Percentiles rank a stretch among this genome's conserved stretches.
Conservation (phyloP, 2,113 vertebrate species). For the Nerophis lumbriciformis region DNA sequence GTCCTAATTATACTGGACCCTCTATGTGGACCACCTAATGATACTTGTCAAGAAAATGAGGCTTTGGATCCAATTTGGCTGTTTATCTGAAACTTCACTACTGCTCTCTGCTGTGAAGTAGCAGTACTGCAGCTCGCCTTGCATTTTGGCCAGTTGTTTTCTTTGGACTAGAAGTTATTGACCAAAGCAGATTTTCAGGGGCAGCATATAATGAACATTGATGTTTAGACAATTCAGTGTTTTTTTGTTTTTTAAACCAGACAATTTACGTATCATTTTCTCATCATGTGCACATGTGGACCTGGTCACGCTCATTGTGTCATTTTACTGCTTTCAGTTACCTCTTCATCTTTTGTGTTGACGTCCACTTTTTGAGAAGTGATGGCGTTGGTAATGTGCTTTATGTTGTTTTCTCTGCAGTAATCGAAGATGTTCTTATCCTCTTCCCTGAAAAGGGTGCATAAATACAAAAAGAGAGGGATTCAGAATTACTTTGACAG, state of each 20-base stretch:
- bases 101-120: slow-evolving; percentile 66
- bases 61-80: neutral
- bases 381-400: slow-evolving; percentile 84
- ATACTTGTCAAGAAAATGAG: neutral
- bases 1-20: neutral
- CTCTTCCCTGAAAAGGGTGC: slow-evolving; percentile 80
- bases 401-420: slow-evolving; percentile 97
- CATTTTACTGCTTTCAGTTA: slow-evolving; percentile 42
- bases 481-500: neutral
- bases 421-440: slow-evolving; percentile 98
- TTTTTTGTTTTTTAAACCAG: no score
- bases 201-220: no score
- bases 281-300: no score
- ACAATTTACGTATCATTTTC: no score
- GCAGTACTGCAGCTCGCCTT: slow-evolving; percentile 30
- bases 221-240: no score
- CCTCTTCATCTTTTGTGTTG: slow-evolving; percentile 91
- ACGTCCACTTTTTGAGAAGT: slow-evolving; percentile 83
- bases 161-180: no score
- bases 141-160: no score
- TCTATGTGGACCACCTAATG: neutral
- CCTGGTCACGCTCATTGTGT: no score
- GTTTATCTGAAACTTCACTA: slow-evolving; percentile 52
- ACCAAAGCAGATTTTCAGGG: no score
- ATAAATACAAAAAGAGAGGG: slow-evolving; percentile 5